Evolutionary conservation across 2,888 invertebrate species (phyloP), one percentile per base, ranked within the genome.

Genomic region (Clitarchus hookeri): DNA sequence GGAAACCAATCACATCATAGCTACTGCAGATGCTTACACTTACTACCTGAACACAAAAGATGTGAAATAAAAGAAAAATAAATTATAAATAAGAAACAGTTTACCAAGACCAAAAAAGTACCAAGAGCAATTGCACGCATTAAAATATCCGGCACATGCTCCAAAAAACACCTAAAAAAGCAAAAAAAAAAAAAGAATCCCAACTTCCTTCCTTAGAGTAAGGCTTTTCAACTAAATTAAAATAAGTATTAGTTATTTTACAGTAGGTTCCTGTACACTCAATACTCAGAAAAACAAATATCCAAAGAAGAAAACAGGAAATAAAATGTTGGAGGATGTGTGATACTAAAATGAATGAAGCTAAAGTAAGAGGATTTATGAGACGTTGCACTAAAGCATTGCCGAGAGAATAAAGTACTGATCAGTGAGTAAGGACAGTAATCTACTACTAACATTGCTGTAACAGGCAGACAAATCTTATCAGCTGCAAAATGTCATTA

Each of bases 151-250:
- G 86, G 84, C 84, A 84, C 87, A 87, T 87, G 87, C 87, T 80
- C 85, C 86, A 86, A 79, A 53, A 82, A 86, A 87, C 86, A 86
- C 84, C 84, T 86, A 86, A 84, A 86, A n/a, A 87, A 86, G 77
- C 65, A 82, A 85, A 87, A 86, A 85, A 85, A 87, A 86, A 85
- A 83, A 86, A 87, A 27, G 77, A 85, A 86, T 85, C 84, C 85
- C 86, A 86, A 84, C 87, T 88, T 88, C 87, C 88, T 84, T 88
- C 87, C 87, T 88, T 88, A 88, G 87, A 88, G 88, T 88, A 88
- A 88, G 88, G 88, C 87, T 87, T 87, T 86, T 79, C 53, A 85
- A 86, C 84, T 65, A 65, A 65, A 65, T 84, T 77, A 65, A 84
- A 54, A 84, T 65, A 84, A 84, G 44, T 53, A 84, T 77, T 77